These are phyloP conservation scores for Lampropteryx suffumata DNA, from an alignment of 2,888 invertebrate genomes.

Conservation along the genomic window DNA sequence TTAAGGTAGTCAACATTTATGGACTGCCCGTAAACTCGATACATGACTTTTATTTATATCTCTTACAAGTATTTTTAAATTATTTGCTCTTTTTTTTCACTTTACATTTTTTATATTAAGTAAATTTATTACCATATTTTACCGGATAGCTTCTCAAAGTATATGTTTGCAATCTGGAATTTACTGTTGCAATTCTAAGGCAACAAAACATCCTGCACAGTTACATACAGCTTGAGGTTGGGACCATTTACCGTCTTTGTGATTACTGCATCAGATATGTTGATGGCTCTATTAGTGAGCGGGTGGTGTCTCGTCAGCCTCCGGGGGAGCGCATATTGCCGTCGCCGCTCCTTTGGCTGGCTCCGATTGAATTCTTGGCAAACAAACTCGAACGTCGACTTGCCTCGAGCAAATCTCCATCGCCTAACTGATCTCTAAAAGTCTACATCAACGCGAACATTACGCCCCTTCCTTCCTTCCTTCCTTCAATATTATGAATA, in stretches of 20 bases:
- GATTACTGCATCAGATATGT: constrained; percentile 51
- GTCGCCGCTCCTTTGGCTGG: constrained; percentile 35
- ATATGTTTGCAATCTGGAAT: not conserved
- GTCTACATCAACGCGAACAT: constrained; percentile 36
- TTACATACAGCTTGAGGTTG: constrained; percentile 38
- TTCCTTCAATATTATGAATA: constrained; percentile 31
- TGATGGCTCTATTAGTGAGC: constrained; percentile 60
- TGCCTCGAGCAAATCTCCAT: constrained; percentile 26
- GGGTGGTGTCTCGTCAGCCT: constrained; percentile 42
- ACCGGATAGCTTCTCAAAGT: too few relatives aligned
- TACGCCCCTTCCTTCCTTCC: constrained; percentile 32
- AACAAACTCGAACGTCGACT: constrained; percentile 38
- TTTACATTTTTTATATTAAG: too few relatives aligned
- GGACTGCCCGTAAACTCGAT: constrained; percentile 51
- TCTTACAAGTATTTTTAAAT: constrained; percentile 30
- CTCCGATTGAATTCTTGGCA: constrained; percentile 67
- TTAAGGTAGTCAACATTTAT: constrained; percentile 56
- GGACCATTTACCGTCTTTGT: constrained; percentile 33
- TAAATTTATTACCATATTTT: too few relatives aligned
- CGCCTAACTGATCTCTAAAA: constrained; percentile 27
- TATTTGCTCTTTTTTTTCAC: not conserved
- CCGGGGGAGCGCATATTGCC: constrained; percentile 51
- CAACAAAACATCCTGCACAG: constrained; percentile 28
- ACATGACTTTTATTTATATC: constrained; percentile 41
- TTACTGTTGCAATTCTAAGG: constrained; percentile 30